These are phyloP conservation scores for Herpailurus yagouaroundi DNA, from an alignment of 2,113 vertebrate genomes.

Conservation along the genomic window DNA sequence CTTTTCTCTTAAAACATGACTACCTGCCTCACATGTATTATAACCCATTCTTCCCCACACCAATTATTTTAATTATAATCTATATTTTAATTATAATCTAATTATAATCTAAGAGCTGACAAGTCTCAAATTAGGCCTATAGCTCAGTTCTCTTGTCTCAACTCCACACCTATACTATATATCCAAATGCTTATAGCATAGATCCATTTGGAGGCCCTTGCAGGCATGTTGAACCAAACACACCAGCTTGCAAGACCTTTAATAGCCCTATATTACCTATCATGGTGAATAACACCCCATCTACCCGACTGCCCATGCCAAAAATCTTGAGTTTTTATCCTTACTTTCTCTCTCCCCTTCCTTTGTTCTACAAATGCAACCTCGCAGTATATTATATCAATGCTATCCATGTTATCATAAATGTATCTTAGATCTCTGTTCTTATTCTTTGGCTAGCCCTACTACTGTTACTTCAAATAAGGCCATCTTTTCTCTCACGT, in stretches of 20 bases:
- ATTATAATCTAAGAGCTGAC: not conserved
- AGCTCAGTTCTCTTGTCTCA: not conserved
- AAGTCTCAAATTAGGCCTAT: not conserved
- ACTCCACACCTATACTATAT: not conserved
- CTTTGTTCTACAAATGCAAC: not conserved
- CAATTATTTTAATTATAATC: conserved; percentile 28
- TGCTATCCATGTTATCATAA: not conserved
- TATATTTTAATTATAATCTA: too few relatives aligned
- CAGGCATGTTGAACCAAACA: not conserved
- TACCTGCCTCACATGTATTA: not conserved
- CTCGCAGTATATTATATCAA: not conserved
- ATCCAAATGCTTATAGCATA: not conserved
- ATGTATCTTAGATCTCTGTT: not conserved
- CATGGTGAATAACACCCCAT: not conserved
- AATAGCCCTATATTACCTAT: not conserved
- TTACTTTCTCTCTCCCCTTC: not conserved
- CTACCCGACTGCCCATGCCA: not conserved
- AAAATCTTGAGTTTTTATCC: not conserved
- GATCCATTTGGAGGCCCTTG: not conserved
- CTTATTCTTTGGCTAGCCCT: not conserved
- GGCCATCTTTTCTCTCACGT: not conserved
- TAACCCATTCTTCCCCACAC: not conserved
- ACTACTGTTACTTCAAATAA: not conserved
- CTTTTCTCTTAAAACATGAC: not conserved
- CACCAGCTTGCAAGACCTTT: not conserved